Conservation (phyloP, 2,888 invertebrate genomes). For the Ernsta delagoae region DNA sequence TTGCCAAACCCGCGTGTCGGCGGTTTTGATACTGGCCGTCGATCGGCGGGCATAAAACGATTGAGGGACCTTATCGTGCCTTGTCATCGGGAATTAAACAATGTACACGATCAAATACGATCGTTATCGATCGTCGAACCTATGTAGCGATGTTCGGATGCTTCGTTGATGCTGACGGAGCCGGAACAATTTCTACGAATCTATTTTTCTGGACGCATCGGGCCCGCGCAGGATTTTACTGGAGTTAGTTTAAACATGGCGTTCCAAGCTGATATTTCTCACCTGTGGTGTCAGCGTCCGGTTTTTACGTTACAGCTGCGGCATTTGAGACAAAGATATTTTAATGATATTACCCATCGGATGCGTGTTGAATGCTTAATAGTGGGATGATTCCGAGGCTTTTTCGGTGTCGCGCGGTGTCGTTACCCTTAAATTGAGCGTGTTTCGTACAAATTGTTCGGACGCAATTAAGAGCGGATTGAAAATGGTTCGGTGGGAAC, state of each 20-base stretch:
- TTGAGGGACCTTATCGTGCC: slow-evolving; percentile 70
- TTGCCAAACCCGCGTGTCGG: slow-evolving; percentile 80
- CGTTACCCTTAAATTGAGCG: slow-evolving; percentile 81
- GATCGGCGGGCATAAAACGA: slow-evolving; percentile 61
- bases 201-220: slow-evolving; percentile 13
- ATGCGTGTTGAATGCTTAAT: slow-evolving; percentile 82
- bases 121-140: slow-evolving; percentile 63
- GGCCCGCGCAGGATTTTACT: slow-evolving; percentile 52
- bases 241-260: slow-evolving; percentile 62
- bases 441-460: slow-evolving; percentile 77
- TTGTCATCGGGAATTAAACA: too few relatives aligned
- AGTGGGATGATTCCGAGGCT: slow-evolving; percentile 65
- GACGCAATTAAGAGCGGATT: slow-evolving; percentile 75
- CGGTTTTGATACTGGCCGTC: slow-evolving; percentile 68
- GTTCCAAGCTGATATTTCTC: slow-evolving; percentile 72
- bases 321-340: slow-evolving; percentile 82
- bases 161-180: slow-evolving; percentile 29
- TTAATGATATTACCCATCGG: slow-evolving; percentile 82
- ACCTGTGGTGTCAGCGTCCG: slow-evolving; percentile 68
- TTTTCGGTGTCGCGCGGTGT: slow-evolving; percentile 59
- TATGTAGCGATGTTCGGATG: slow-evolving; percentile 27
- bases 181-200: slow-evolving; percentile 42
- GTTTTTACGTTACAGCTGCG: slow-evolving; percentile 75
- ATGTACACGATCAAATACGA: slow-evolving; percentile 35
- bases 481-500: slow-evolving; percentile 64